A percentile compares a stretch with the other conserved stretches of the same genome.
Conservation (phyloP, 2,888 invertebrate genomes). For the Eupithecia vulgata region DNA sequence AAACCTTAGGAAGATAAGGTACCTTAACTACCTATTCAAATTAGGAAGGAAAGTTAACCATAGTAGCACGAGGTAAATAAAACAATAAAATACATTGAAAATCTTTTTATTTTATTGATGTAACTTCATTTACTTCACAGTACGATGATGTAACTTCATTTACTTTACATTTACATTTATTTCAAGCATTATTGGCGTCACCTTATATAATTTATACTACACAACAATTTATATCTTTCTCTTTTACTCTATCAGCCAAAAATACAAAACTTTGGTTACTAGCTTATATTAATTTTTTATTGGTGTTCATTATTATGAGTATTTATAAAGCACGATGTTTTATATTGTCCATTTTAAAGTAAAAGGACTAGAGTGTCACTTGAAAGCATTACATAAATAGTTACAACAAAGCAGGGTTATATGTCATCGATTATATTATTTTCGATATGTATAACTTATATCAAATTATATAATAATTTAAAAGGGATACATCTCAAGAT, state of each 20-base stretch:
- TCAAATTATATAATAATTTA: conserved; percentile 3
- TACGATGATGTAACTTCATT: conserved; percentile 75
- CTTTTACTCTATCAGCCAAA: conserved; percentile 66
- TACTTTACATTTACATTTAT: no score
- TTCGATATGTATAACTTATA: neutral
- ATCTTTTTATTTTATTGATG: conserved; percentile 74
- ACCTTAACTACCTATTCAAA: neutral
- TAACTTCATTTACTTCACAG: conserved; percentile 71
- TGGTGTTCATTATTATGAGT: conserved; percentile 63
- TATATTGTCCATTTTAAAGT: conserved; percentile 54
- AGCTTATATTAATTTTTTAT: conserved; percentile 69
- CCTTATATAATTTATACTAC: conserved; percentile 64
- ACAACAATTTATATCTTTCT: conserved; percentile 64
- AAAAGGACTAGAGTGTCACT: conserved; percentile 73
- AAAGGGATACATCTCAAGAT: neutral
- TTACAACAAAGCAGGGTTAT: conserved; percentile 36
- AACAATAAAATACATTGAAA: conserved; percentile 51
- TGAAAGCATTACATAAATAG: conserved; percentile 56
- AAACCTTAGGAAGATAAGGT: no score
- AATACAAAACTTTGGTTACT: conserved; percentile 82
- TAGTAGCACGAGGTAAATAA: conserved; percentile 24
- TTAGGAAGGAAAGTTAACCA: neutral
- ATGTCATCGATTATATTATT: neutral
- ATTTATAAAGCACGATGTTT: conserved; percentile 50
- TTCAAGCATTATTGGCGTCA: conserved; percentile 73